phyloP scores from a whole-genome alignment of 2,797 vertebrate genomes.

The Onychomys arenicola region DNA sequence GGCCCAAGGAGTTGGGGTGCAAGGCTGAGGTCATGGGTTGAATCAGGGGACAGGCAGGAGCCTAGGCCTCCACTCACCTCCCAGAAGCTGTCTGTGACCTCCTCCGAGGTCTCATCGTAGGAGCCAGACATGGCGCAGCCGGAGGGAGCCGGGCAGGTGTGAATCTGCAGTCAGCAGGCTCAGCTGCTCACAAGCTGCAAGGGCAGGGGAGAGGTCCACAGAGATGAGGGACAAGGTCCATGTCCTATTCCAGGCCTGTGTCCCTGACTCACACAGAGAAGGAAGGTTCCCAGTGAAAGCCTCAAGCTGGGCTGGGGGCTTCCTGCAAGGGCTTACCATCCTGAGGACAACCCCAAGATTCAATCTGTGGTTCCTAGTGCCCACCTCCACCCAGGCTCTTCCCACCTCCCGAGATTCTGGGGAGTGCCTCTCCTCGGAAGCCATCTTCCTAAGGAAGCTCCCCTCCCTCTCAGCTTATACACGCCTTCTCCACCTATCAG shows the following conservation, averaged over 20 bases:
- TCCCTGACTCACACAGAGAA: background rate
- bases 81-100: slow-evolving; percentile 99
- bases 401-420: background rate
- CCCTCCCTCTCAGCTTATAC: background rate
- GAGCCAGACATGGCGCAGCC: slow-evolving; percentile 94
- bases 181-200: slow-evolving; percentile 91
- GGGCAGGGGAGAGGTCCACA: background rate
- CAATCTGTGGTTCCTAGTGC: background rate
- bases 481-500: background rate
- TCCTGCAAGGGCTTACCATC: background rate
- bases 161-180: slow-evolving; percentile 54
- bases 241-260: background rate
- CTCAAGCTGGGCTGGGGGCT: background rate
- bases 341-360: background rate
- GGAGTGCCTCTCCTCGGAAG: background rate
- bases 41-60: no score
- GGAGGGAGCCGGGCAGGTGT: slow-evolving; percentile 45
- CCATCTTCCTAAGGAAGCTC: background rate
- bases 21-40: background rate
- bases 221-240: background rate
- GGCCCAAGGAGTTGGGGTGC: fast-evolving
- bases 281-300: background rate
- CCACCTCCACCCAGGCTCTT: background rate
- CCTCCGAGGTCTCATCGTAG: slow-evolving; percentile 96
- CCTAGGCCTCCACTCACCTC: slow-evolving; percentile 90